Percentiles rank a stretch among this genome's conserved stretches.
Evolutionary conservation across 2,888 invertebrate genomes (phyloP).

Genomic region (Oscheius sp.): DNA sequence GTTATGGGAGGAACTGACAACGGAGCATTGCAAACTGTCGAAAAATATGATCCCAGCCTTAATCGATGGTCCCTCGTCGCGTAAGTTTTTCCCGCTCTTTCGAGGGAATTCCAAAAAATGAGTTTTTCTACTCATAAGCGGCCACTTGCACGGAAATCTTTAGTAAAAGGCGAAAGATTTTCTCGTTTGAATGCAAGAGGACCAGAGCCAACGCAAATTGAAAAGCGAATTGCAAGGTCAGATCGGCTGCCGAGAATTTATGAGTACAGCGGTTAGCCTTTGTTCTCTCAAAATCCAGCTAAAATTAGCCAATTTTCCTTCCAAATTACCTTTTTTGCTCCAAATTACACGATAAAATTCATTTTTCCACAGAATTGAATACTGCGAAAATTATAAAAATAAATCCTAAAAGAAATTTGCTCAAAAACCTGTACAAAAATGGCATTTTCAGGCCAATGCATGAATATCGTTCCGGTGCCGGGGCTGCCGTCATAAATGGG

Average conservation of each 20-base stretch:
- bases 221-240: too few species aligned
- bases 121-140: constrained; percentile 27
- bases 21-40: background rate
- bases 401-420: too few species aligned
- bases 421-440: too few species aligned
- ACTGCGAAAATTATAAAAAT: too few species aligned
- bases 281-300: too few species aligned
- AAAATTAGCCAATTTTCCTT: too few species aligned
- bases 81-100: constrained; percentile 1
- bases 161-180: constrained; percentile 71
- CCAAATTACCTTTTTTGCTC: too few species aligned
- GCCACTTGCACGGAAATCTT: constrained; percentile 64
- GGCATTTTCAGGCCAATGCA: background rate
- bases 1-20: constrained; percentile 13
- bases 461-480: constrained; percentile 27
- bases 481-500: constrained; percentile 20
- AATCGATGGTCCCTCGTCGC: constrained; percentile 3
- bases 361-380: too few species aligned
- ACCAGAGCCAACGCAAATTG: constrained; percentile 10
- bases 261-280: too few species aligned
- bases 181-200: constrained; percentile 49
- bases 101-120: background rate
- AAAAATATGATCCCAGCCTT: constrained; percentile 8
- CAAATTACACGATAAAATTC: too few species aligned
- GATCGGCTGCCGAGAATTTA: too few species aligned